Conservation (phyloP, 53 echinoderm and acorn worm species). For the Stichopus horrens region DNA sequence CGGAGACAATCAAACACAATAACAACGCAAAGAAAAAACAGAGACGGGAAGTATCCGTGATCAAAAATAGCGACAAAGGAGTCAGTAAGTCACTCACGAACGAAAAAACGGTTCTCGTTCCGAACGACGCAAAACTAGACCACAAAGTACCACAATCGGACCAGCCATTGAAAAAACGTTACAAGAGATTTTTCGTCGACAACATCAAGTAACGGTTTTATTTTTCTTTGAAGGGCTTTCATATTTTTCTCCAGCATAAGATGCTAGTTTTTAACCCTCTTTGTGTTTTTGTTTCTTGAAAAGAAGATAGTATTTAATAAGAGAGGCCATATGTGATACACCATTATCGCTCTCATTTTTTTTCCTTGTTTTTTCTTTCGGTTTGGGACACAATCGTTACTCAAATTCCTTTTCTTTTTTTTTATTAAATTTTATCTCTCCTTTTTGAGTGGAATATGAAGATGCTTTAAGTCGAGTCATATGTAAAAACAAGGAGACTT, state of each 20-base stretch:
- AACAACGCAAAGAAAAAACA: background rate
- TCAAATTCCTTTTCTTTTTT: too few relatives aligned
- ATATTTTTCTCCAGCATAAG: background rate
- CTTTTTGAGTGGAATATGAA: too few relatives aligned
- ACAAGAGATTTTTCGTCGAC: slow-evolving; percentile 43
- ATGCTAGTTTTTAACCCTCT: background rate
- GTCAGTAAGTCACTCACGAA: background rate
- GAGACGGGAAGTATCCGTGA: background rate
- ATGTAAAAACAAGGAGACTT: too few relatives aligned
- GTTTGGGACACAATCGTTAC: too few relatives aligned
- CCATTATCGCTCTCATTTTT: background rate
- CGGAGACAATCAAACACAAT: background rate
- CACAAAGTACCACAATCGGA: slow-evolving; percentile 34
- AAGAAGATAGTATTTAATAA: background rate
- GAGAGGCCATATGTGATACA: background rate
- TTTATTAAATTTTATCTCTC: too few relatives aligned
- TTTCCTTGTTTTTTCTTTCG: too few relatives aligned
- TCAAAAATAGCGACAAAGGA: background rate
- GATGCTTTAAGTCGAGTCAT: too few relatives aligned
- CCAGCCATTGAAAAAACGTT: slow-evolving; percentile 34
- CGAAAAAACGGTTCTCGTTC: background rate
- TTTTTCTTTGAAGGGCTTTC: background rate
- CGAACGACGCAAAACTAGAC: background rate
- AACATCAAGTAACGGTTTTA: slow-evolving; percentile 8
- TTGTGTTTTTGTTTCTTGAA: background rate